phyloP scores from a whole-genome alignment of 2,888 invertebrate species.

The Temnothorax ravouxi region DNA sequence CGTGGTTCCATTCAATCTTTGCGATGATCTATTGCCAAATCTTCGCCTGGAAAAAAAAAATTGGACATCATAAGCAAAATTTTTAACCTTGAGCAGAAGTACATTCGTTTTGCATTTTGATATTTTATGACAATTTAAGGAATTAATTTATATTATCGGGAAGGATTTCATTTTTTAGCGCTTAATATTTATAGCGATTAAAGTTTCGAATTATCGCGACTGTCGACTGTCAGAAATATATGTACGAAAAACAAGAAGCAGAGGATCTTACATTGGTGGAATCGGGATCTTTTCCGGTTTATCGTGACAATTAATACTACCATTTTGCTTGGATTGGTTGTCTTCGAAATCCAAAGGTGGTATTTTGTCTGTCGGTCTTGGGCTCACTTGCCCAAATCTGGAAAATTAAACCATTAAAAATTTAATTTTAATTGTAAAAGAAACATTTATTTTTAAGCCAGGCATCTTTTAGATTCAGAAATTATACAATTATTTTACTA shows the following conservation, averaged over 20 bases:
- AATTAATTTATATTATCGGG: background rate
- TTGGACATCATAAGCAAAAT: background rate
- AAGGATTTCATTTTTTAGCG: conserved; percentile 4
- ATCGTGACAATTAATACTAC: conserved; percentile 66
- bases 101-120: background rate
- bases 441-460: background rate
- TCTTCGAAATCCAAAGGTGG: conserved; percentile 79
- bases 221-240: conserved; percentile 5
- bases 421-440: conserved; percentile 6
- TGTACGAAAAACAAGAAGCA: background rate
- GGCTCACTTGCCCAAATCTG: conserved; percentile 83
- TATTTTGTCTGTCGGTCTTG: conserved; percentile 79
- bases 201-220: background rate
- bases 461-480: background rate
- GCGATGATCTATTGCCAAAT: conserved; percentile 80
- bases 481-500: background rate
- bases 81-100: background rate
- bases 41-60: conserved; percentile 74
- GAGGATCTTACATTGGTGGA: conserved; percentile 75
- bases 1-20: conserved; percentile 73
- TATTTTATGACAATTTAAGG: background rate
- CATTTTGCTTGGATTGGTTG: conserved; percentile 70
- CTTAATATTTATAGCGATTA: background rate
- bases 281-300: conserved; percentile 77
- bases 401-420: background rate